phyloP scores from a whole-genome alignment of 2,113 vertebrate genomes.

The Hippocampus comes region DNA sequence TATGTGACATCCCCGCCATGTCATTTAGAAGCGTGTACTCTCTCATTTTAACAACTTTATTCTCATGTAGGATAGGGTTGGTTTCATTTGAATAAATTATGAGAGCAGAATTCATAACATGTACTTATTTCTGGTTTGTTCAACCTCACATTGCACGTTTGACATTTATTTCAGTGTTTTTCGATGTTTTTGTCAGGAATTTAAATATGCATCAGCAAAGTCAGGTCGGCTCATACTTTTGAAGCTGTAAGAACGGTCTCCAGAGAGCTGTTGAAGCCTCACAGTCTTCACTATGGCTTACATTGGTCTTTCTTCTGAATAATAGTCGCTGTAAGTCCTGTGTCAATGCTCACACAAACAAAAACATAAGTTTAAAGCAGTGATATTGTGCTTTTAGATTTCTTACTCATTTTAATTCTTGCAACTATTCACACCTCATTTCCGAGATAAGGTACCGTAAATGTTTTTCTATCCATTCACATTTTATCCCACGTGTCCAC shows the following conservation, averaged over 20 bases:
- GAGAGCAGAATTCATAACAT: not conserved
- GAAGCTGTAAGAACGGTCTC: constrained; percentile 1
- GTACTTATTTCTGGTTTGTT: not conserved
- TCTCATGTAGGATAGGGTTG: not conserved
- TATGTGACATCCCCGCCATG: not conserved
- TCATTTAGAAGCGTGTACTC: not conserved
- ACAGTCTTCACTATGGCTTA: not conserved
- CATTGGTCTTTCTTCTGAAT: constrained; percentile 1
- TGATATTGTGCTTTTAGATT: not conserved
- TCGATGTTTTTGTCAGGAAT: not conserved
- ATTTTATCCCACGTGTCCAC: not conserved
- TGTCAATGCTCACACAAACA: not conserved
- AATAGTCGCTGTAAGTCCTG: not conserved
- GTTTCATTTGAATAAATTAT: not conserved
- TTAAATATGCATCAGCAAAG: constrained; percentile 11
- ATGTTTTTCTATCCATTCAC: not conserved
- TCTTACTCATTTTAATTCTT: not conserved
- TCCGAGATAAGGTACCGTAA: not conserved
- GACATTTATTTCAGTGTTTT: constrained; percentile 1
- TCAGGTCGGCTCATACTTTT: constrained; percentile 6
- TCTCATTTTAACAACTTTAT: not conserved
- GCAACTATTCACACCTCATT: not conserved
- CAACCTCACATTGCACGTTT: not conserved
- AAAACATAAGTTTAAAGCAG: not conserved
- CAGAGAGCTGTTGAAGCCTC: not conserved